Conservation (phyloP, 2,113 vertebrate species). For the Clarias magur region DNA sequence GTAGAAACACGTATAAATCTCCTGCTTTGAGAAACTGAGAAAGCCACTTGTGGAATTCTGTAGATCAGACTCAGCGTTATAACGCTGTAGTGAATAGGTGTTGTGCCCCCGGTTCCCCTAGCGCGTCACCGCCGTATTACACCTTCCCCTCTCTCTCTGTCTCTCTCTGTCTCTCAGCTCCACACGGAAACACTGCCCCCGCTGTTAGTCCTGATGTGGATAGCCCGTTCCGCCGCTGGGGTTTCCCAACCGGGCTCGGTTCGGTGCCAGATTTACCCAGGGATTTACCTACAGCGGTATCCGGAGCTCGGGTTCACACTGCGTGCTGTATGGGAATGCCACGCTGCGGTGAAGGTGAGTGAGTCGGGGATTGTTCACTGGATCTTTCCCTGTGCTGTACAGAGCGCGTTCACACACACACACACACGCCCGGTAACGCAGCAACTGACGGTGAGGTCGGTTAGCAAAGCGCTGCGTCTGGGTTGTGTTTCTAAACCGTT, state of each 20-base stretch:
- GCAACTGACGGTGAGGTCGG: neutral
- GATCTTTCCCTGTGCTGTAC: neutral
- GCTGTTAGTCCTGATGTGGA: constrained; percentile 25
- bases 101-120: constrained; percentile 16
- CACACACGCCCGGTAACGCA: constrained; percentile 22
- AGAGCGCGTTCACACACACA: neutral
- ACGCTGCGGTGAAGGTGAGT: constrained; percentile 23
- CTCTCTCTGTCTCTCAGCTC: too few species aligned
- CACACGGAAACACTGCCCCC: constrained; percentile 37
- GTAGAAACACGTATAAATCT: too few species aligned
- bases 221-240: constrained; percentile 9
- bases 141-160: constrained; percentile 1
- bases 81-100: neutral
- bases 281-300: neutral
- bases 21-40: too few species aligned
- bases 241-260: constrained; percentile 19
- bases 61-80: neutral
- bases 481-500: neutral
- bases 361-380: neutral
- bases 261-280: neutral
- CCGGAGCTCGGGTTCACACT: too few species aligned
- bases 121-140: constrained; percentile 28
- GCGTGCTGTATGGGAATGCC: constrained; percentile 6
- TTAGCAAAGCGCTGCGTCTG: neutral
- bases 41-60: too few species aligned